A percentile compares a stretch with the other conserved stretches of the same genome.
Conservation (phyloP, 2,797 vertebrate species). For the Craterocephalus amniculus region DNA sequence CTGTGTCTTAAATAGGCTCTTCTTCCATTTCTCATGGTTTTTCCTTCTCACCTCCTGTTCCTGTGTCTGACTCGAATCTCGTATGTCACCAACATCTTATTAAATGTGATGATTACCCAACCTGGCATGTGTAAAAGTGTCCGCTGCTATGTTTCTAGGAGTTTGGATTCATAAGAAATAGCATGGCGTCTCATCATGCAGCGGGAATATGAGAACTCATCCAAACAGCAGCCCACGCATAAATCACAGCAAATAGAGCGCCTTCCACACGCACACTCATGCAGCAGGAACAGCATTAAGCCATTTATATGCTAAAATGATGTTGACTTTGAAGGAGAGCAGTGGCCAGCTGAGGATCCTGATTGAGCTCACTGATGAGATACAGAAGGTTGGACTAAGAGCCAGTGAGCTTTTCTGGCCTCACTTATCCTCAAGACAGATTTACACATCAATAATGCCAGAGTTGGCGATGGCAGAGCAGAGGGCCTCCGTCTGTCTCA, state of each 20-base stretch:
- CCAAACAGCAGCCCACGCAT: conserved; percentile 54
- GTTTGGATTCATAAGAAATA: conserved; percentile 58
- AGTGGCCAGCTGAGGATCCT: conserved; percentile 49
- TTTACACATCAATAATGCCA: conserved; percentile 66
- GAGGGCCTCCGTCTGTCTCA: conserved; percentile 26
- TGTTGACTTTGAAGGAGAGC: conserved; percentile 70
- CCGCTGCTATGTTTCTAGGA: conserved; percentile 44
- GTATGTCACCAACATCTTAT: conserved; percentile 49
- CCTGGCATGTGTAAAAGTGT: conserved; percentile 18
- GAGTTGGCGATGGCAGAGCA: conserved; percentile 42
- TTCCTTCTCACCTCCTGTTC: conserved; percentile 15
- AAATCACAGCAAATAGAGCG: conserved; percentile 35
- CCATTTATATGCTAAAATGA: conserved; percentile 71
- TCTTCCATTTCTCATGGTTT: conserved; percentile 14
- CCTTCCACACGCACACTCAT: conserved; percentile 14
- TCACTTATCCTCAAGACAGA: conserved; percentile 43
- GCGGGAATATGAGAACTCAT: conserved; percentile 45
- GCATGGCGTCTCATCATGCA: conserved; percentile 72
- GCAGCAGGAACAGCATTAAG: conserved; percentile 43
- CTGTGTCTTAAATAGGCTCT: conserved; percentile 44
- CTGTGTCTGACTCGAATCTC: conserved; percentile 37
- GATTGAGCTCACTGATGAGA: conserved; percentile 76
- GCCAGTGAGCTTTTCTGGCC: conserved; percentile 39
- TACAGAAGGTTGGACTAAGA: conserved; percentile 63
- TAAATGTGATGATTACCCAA: conserved; percentile 28